Base-by-base conservation (phyloP, 2,797 vertebrate species). In the Synaphobranchus kaupii region DNA sequence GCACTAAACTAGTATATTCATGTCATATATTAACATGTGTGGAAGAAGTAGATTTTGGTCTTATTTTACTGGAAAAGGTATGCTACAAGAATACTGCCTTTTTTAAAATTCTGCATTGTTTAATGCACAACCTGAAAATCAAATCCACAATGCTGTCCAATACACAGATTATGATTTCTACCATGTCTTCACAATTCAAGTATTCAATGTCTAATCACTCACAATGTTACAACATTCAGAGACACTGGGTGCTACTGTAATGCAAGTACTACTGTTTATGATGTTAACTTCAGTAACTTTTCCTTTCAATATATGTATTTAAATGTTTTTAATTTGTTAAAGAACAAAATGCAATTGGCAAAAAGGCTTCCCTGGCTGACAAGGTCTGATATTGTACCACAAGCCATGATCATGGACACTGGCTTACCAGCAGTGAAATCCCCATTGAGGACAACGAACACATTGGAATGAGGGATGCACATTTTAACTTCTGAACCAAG, bases 381-480 rank as follows among this genome's bases (percentile, higher is more conserved):
- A 68, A 28, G 10, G 58, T 60, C 58, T 60, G 20, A 4, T 22
- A 17, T 60, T 60, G 58, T 60, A 13, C 58, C 58, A 60, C 25
- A n/a, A 68, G 6, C 6, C 25, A 28, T 68, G 0, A 68, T 12
- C 28, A 13, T n/a, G 5, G 4, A n/a, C 25, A n/a, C 34, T 54
- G 60, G 94, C 95, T 95, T 92, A 99, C 99, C 98, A 56, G 99
- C 98, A 34, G 98, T 97, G 87, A 99, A 98, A 93, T 99, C 98
- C 90, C 95, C 96, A 94, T 96, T 98, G 91, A 99, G 95, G 93
- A 99, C 97, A 89, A 99, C 98, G 90, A 99, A 99, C 0, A 98
- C 97, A 71, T 99, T 97, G 48, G 98, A 98, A 89, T 99, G 98
- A 9, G 98, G 98, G 63, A 91, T 88, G 4, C 95, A 93, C 96